Evolutionary conservation across 2,888 invertebrate species (phyloP).

Genomic region (Perizoma flavofasciatum): DNA sequence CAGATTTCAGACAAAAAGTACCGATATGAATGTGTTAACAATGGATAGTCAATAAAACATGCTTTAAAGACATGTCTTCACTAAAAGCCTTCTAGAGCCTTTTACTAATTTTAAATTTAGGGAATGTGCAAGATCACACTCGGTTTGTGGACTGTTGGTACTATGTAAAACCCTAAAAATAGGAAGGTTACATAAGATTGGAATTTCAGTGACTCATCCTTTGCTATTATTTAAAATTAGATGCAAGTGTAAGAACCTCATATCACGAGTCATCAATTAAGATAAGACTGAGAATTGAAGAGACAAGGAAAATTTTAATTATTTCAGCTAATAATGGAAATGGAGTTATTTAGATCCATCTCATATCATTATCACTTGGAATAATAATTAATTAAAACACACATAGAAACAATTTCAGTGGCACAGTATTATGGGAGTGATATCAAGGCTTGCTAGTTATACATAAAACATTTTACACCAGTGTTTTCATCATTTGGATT

Average conservation of each 20-base stretch:
- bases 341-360: slow-evolving; percentile 19
- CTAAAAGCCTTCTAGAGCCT: too few relatives aligned
- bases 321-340: background rate
- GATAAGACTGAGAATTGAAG: background rate
- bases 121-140: too few relatives aligned
- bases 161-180: too few relatives aligned
- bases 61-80: too few relatives aligned
- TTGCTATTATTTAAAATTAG: slow-evolving; percentile 40
- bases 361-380: slow-evolving; percentile 20
- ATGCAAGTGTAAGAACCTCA: slow-evolving; percentile 39
- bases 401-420: slow-evolving; percentile 17
- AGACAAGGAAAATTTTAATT: background rate
- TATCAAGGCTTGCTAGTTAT: slow-evolving; percentile 5
- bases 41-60: too few relatives aligned
- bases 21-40: too few relatives aligned
- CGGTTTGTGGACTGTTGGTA: too few relatives aligned
- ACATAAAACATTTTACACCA: too few relatives aligned
- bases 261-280: slow-evolving; percentile 18
- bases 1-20: too few relatives aligned
- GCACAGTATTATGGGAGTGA: slow-evolving; percentile 21
- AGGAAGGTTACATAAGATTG: slow-evolving; percentile 40
- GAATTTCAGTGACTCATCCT: slow-evolving; percentile 45
- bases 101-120: too few relatives aligned
- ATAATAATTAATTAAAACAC: slow-evolving; percentile 27
- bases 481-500: too few relatives aligned